Conservation (phyloP, 2,888 invertebrate species). For the Drosophila cognata region DNA sequence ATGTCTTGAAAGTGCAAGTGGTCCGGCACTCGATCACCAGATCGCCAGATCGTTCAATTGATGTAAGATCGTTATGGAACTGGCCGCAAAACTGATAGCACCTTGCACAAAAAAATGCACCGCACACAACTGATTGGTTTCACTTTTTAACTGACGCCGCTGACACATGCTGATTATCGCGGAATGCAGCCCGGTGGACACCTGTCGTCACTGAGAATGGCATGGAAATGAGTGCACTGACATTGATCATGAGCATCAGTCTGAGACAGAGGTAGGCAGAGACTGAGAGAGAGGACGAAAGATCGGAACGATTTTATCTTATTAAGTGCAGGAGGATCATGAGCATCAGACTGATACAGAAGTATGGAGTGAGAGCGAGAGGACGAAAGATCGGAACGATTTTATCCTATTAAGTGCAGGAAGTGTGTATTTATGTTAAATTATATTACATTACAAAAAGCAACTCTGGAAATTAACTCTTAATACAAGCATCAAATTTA, state of each 20-base stretch:
- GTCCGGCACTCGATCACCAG: slow-evolving; percentile 43
- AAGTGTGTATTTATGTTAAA: background rate
- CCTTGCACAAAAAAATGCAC: slow-evolving; percentile 16
- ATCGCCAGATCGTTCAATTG: slow-evolving; percentile 55
- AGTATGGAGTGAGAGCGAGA: background rate
- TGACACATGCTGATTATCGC: slow-evolving; percentile 24
- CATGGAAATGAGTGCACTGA: slow-evolving; percentile 8
- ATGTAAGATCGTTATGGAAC: slow-evolving; percentile 69
- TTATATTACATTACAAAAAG: background rate
- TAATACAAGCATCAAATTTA: background rate
- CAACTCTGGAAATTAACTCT: background rate
- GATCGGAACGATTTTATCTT: background rate
- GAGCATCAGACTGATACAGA: background rate
- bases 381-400: no score
- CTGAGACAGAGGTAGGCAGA: background rate
- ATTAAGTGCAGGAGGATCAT: background rate
- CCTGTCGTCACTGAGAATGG: slow-evolving; percentile 6
- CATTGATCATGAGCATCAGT: background rate
- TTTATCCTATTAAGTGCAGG: no score
- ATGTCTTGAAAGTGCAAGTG: slow-evolving; percentile 71
- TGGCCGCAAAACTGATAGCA: slow-evolving; percentile 27
- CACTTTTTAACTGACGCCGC: slow-evolving; percentile 41
- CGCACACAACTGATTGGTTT: slow-evolving; percentile 34
- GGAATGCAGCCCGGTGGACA: slow-evolving; percentile 32
- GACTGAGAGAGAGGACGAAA: background rate